Percentiles rank a stretch among this genome's conserved stretches.
Evolutionary conservation across 1,140 invertebrate species (phyloP).

Genomic region (Conus ventricosus): DNA sequence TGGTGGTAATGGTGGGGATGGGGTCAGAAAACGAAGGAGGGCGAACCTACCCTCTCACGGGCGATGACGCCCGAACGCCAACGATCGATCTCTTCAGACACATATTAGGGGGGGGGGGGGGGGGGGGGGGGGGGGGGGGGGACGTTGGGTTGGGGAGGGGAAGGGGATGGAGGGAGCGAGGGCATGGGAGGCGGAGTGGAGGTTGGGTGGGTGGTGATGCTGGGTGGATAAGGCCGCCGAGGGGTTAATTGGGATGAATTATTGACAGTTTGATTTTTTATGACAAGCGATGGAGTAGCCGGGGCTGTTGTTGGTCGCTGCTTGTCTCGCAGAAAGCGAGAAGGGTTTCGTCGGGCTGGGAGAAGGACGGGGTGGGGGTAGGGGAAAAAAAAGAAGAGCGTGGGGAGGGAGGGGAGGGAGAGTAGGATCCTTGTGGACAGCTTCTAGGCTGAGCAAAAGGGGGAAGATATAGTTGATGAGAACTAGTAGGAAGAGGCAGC

Average conservation of each 20-base stretch:
- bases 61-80: too few relatives aligned
- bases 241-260: constrained; percentile 25
- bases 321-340: background rate
- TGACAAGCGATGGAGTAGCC: constrained; percentile 4
- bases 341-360: background rate
- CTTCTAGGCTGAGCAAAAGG: background rate
- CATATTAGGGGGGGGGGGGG: background rate
- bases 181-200: background rate
- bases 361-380: background rate
- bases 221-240: background rate
- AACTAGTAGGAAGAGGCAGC: background rate
- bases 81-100: constrained; percentile 2
- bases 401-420: background rate
- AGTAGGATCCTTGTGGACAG: background rate
- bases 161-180: background rate
- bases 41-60: too few relatives aligned
- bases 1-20: too few relatives aligned
- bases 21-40: too few relatives aligned
- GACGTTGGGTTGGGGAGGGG: background rate
- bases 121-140: background rate
- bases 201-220: background rate
- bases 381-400: background rate
- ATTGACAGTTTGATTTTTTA: constrained; percentile 24
- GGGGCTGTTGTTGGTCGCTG: background rate
- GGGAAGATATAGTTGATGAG: background rate